Percentiles rank a stretch among this genome's conserved stretches.
These are phyloP conservation scores for Heloderma charlesbogerti DNA, from an alignment of 2,113 vertebrate genomes.

Conservation along the genomic window DNA sequence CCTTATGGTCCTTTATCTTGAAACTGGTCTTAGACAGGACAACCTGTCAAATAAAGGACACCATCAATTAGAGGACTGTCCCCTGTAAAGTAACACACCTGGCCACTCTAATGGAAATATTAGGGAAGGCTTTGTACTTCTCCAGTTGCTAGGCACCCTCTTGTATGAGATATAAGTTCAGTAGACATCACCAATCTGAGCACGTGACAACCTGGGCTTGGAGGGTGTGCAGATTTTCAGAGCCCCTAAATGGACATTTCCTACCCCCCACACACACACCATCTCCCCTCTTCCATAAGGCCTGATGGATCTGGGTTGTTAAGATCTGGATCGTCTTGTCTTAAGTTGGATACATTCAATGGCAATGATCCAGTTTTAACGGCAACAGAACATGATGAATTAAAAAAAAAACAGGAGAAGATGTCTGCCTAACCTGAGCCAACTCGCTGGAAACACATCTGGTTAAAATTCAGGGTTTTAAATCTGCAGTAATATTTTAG, in stretches of 20 bases:
- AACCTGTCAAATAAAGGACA: too few relatives aligned
- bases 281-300: background rate
- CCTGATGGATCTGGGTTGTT: background rate
- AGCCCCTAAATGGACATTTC: background rate
- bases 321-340: background rate
- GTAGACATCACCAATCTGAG: too few relatives aligned
- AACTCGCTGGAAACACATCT: conserved; percentile 79
- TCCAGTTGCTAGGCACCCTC: background rate
- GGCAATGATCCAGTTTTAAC: conserved; percentile 64
- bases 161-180: background rate
- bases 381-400: background rate
- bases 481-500: conserved; percentile 76
- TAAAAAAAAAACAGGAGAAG: conserved; percentile 60
- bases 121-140: background rate
- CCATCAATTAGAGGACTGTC: too few relatives aligned
- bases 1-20: too few relatives aligned
- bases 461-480: conserved; percentile 81
- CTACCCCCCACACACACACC: too few relatives aligned
- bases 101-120: background rate
- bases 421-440: conserved; percentile 75
- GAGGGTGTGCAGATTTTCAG: background rate
- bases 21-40: too few relatives aligned
- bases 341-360: conserved; percentile 74
- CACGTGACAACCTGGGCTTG: background rate
- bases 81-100: too few relatives aligned